A percentile compares a stretch with the other conserved stretches of the same genome.
Conservation (phyloP, 1,140 invertebrate species). For the Zophobas morio region DNA sequence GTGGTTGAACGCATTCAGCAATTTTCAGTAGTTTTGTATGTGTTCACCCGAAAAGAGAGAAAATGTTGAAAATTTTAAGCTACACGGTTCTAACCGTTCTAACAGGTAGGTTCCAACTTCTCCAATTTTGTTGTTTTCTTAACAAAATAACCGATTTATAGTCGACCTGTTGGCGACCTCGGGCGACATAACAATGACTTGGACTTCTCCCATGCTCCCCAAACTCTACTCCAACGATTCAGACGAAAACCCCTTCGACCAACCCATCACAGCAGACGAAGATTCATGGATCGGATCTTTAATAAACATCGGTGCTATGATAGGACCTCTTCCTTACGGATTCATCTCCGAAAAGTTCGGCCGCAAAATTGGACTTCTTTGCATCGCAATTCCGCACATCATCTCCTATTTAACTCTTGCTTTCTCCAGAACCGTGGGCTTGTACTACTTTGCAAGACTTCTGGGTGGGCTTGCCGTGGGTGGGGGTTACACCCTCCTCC, state of each 20-base stretch:
- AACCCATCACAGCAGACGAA: conserved; percentile 69
- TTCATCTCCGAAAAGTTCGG: no score
- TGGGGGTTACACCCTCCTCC: conserved; percentile 50
- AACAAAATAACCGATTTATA: no score
- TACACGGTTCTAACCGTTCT: neutral
- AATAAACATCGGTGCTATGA: conserved; percentile 77
- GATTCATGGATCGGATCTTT: conserved; percentile 75
- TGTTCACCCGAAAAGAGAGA: neutral
- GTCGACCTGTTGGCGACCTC: no score
- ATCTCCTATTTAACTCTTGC: conserved; percentile 78
- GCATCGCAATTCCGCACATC: conserved; percentile 71
- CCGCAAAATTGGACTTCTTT: conserved; percentile 58
- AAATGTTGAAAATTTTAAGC: neutral
- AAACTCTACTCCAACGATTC: conserved; percentile 7
- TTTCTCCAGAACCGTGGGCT: conserved; percentile 68
- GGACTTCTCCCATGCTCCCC: no score
- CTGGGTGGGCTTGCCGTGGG: no score
- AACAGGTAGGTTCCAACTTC: neutral
- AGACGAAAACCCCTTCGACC: conserved; percentile 60
- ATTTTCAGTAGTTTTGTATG: neutral
- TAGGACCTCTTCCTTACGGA: conserved; percentile 67
- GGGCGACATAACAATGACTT: no score
- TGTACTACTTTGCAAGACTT: conserved; percentile 67
- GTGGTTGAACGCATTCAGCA: neutral
- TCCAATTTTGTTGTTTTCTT: neutral